Percentiles rank a stretch among this genome's conserved stretches.
phyloP scores from a whole-genome alignment of 92 coral and sea anemone genomes.

The Porites evermanni region DNA sequence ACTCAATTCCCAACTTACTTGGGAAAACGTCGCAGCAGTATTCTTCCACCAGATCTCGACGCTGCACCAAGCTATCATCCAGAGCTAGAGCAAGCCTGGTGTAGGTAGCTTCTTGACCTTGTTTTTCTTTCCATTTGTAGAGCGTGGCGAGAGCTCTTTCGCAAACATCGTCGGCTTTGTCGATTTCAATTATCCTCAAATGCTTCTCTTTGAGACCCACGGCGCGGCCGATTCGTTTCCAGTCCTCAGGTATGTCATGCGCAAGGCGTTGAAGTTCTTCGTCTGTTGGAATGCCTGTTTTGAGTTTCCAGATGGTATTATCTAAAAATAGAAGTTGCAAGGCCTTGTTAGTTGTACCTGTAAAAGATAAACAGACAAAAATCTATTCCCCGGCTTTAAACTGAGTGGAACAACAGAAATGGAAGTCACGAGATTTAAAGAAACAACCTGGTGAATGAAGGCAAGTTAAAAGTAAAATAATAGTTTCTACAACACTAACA shows the following conservation, averaged over 20 bases:
- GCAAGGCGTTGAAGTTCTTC: constrained; percentile 27
- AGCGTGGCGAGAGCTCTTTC: constrained; percentile 27
- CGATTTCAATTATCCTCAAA: constrained; percentile 24
- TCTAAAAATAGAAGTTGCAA: background rate
- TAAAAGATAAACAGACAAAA: too few species aligned
- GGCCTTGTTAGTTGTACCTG: too few species aligned
- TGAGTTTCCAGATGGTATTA: constrained; percentile 13
- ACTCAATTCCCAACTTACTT: background rate
- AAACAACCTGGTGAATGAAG: too few species aligned
- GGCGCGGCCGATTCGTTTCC: constrained; percentile 25
- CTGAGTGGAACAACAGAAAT: too few species aligned
- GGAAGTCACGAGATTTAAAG: too few species aligned
- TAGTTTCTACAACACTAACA: too few species aligned
- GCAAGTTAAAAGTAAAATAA: too few species aligned
- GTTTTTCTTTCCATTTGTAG: constrained; percentile 19
- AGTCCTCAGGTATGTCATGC: constrained; percentile 23
- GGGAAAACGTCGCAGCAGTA: constrained; percentile 17
- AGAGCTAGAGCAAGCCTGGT: constrained; percentile 13
- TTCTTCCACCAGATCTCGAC: constrained; percentile 18
- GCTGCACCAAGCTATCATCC: constrained; percentile 17
- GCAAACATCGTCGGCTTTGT: background rate
- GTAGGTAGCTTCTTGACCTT: constrained; percentile 16
- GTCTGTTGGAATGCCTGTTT: constrained; percentile 14
- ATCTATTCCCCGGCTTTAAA: too few species aligned
- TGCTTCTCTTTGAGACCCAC: constrained; percentile 33